Base-by-base conservation (phyloP, 2,888 invertebrate species). In the Zaprionus obscuricornis region DNA sequence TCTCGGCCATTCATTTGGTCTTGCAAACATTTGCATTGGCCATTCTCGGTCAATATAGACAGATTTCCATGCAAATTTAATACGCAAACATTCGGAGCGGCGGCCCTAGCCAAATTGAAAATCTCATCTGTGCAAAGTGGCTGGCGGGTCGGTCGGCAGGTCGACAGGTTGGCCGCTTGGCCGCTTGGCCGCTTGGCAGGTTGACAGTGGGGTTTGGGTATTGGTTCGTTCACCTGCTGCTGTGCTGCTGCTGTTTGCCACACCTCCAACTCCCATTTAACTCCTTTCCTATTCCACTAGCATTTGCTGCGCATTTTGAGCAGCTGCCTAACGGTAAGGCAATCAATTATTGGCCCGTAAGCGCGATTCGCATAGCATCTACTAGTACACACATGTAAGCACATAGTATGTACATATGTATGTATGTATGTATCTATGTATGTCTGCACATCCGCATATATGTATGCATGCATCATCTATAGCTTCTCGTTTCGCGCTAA, bases 61-160 rank as follows among this genome's bases (percentile, higher is more conserved):
- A 89, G 88, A 89, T 88, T 88, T 88, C 86, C 89, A 89, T 89
- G 89, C 89, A 89, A 89, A 89, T 89, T 89, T 89, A 89, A 89
- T 89, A 88, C 87, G 89, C 88, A 89, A 89, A 89, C 88, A 88
- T 84, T 73, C 73, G n/a, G 68, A 37, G 70, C 73, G 65, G 63
- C 67, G 58, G 73, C 66, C 74, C 81, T 86, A 85, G 85, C 84
- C 87, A 88, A 89, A 89, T 89, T 89, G 89, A 85, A 89, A 89
- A 89, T 89, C 88, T 87, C 83, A 89, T 88, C 87, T 87, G 73
- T 72, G 73, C 72, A 84, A 85, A 87, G 88, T 85, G 87, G 40
- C 66, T 60, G 62, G 42, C 40, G 10, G 10, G 7, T 8, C 1
- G 14, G 37, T 39, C 62, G 43, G 4, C 4, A 22, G 22, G 22